Conservation (phyloP, 2,888 invertebrate species). For the Lottia gigantea region DNA sequence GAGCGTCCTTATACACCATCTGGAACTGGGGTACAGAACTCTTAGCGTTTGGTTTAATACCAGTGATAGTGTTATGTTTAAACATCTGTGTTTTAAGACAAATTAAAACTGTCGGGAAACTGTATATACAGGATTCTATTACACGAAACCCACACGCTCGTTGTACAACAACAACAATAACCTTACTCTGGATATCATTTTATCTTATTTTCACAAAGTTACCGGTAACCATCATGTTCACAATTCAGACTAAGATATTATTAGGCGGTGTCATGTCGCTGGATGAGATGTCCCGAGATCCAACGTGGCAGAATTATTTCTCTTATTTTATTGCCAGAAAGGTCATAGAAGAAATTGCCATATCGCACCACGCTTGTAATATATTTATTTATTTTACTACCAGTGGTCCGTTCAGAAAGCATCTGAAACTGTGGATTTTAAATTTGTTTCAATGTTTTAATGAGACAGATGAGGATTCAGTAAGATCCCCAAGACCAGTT, state of each 20-base stretch:
- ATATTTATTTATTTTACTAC: conserved; percentile 54
- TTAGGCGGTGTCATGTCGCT: conserved; percentile 43
- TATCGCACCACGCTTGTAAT: conserved; percentile 64
- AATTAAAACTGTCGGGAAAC: conserved; percentile 30
- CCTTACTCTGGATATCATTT: conserved; percentile 57
- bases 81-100: conserved; percentile 51
- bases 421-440: conserved; percentile 24
- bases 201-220: conserved; percentile 59
- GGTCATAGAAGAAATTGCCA: conserved; percentile 56
- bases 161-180: conserved; percentile 48
- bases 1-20: conserved; percentile 39
- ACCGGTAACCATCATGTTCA: conserved; percentile 55
- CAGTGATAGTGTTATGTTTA: conserved; percentile 45
- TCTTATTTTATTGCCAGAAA: conserved; percentile 51
- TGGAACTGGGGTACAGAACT: conserved; percentile 55
- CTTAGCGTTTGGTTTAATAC: conserved; percentile 51
- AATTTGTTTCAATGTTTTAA: neutral
- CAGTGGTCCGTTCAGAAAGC: conserved; percentile 45
- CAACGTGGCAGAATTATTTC: conserved; percentile 54
- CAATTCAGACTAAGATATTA: conserved; percentile 44
- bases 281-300: conserved; percentile 45
- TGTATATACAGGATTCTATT: conserved; percentile 24
- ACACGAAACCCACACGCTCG: conserved; percentile 12
- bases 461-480: neutral
- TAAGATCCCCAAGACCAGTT: neutral